Conservation (phyloP, 1,140 invertebrate genomes). For the Palaemon carinicauda region DNA sequence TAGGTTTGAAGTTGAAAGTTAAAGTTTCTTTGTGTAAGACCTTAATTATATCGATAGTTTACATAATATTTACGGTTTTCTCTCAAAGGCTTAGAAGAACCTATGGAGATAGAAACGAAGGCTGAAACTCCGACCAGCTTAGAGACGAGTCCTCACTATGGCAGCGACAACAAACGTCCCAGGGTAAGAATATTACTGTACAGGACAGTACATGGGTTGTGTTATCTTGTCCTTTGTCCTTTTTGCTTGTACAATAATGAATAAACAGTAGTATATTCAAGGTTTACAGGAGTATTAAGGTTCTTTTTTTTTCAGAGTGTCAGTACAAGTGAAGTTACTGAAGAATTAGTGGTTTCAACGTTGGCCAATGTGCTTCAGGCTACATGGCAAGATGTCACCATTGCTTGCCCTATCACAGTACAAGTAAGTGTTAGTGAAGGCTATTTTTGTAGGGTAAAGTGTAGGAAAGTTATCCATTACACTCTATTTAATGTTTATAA, state of each 20-base stretch:
- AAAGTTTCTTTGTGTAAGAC: no score
- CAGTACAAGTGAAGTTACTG: constrained; percentile 40
- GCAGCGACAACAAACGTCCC: constrained; percentile 45
- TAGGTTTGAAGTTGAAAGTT: no score
- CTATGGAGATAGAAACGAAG: constrained; percentile 44
- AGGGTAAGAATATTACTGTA: constrained; percentile 9
- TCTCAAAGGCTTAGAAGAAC: constrained; percentile 29
- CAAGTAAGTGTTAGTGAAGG: neutral
- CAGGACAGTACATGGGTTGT: no score
- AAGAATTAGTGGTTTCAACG: constrained; percentile 33
- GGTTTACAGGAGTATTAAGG: neutral
- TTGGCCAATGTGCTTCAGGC: constrained; percentile 36
- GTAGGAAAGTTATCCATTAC: neutral
- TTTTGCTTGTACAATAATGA: no score
- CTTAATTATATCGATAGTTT: neutral
- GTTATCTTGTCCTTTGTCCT: neutral
- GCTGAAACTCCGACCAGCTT: neutral
- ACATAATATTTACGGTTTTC: neutral
- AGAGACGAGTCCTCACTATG: constrained; percentile 33
- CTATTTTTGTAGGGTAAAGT: neutral
- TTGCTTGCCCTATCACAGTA: neutral
- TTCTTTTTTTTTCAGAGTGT: constrained; percentile 18
- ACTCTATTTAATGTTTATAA: no score
- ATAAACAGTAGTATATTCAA: no score
- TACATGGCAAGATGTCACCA: constrained; percentile 29